Percentiles rank a stretch among this genome's conserved stretches.
Evolutionary conservation across 35 echinoderm and acorn worm species (phyloP).

Genomic region (Ophioderma brevispina): DNA sequence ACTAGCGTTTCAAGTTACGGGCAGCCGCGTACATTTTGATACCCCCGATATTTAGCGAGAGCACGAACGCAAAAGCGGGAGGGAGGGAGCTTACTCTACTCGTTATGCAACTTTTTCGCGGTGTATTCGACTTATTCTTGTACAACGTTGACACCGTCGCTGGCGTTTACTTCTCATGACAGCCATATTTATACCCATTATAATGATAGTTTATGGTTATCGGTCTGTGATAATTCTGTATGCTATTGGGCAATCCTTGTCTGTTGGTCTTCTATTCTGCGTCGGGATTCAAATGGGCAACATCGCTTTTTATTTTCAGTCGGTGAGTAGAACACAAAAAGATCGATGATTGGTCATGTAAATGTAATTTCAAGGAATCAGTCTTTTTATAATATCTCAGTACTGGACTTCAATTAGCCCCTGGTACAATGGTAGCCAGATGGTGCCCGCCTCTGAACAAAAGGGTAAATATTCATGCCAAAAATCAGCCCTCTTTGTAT

Average conservation of each 20-base stretch:
- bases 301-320: slow-evolving; percentile 5
- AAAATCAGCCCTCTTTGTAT: too few species aligned
- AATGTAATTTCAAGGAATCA: too few species aligned
- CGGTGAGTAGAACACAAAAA: too few species aligned
- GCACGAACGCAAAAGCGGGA: background rate
- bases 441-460: too few species aligned
- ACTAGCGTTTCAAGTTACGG: background rate
- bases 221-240: background rate
- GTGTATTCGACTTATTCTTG: background rate
- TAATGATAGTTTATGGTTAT: background rate
- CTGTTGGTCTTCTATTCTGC: slow-evolving; percentile 30
- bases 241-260: slow-evolving; percentile 45
- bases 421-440: too few species aligned
- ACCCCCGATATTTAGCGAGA: background rate
- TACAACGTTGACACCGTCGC: background rate
- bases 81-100: background rate
- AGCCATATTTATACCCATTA: background rate
- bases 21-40: slow-evolving; percentile 2
- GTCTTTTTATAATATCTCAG: too few species aligned
- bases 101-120: background rate
- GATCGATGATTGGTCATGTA: too few species aligned
- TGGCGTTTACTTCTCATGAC: background rate
- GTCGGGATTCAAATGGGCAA: slow-evolving; percentile 41
- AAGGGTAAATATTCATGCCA: too few species aligned
- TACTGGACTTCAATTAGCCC: too few species aligned